Percentiles rank a stretch among this genome's conserved stretches.
Conservation (phyloP, 2,888 invertebrate species). For the Drosophila meridiana region DNA sequence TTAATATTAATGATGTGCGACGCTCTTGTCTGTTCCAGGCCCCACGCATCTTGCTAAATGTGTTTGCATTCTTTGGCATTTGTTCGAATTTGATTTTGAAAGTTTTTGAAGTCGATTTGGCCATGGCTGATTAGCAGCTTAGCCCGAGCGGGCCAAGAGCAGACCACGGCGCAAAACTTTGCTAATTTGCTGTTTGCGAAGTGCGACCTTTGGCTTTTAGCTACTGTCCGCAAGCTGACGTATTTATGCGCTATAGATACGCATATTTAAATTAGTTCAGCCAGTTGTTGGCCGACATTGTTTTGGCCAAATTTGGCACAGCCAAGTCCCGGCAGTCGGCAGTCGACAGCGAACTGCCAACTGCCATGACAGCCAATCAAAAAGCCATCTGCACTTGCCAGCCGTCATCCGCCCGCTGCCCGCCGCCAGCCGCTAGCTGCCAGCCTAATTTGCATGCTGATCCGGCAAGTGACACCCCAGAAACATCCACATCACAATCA, state of each 20-base stretch:
- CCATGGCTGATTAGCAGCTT: slow-evolving; percentile 39
- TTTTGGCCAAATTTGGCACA: slow-evolving; percentile 36
- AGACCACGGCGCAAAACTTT: slow-evolving; percentile 10
- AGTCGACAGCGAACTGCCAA: slow-evolving; percentile 20
- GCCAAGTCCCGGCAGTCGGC: slow-evolving; percentile 8
- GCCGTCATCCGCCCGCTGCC: slow-evolving; percentile 14
- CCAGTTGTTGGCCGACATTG: slow-evolving; percentile 24
- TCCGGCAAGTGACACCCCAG: slow-evolving; percentile 49
- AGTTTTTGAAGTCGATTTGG: slow-evolving; percentile 17
- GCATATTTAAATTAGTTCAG: slow-evolving; percentile 40
- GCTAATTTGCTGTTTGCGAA: slow-evolving; percentile 13
- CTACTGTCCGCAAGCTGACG: slow-evolving; percentile 24
- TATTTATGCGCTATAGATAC: slow-evolving; percentile 29
- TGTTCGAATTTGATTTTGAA: slow-evolving; percentile 30
- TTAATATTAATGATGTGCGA: slow-evolving; percentile 76
- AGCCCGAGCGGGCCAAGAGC: slow-evolving; percentile 13
- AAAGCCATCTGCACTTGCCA: slow-evolving; percentile 69
- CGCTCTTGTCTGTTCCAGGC: slow-evolving; percentile 35
- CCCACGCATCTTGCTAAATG: slow-evolving; percentile 53
- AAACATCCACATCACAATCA: slow-evolving; percentile 21
- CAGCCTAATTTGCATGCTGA: slow-evolving; percentile 63
- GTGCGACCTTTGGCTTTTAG: slow-evolving; percentile 25
- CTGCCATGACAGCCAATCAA: slow-evolving; percentile 64
- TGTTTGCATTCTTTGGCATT: slow-evolving; percentile 33
- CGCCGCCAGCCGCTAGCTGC: slow-evolving; percentile 44